A percentile compares a stretch with the other conserved stretches of the same genome.
Conservation (phyloP, 2,113 vertebrate species). For the Microtus pennsylvanicus region DNA sequence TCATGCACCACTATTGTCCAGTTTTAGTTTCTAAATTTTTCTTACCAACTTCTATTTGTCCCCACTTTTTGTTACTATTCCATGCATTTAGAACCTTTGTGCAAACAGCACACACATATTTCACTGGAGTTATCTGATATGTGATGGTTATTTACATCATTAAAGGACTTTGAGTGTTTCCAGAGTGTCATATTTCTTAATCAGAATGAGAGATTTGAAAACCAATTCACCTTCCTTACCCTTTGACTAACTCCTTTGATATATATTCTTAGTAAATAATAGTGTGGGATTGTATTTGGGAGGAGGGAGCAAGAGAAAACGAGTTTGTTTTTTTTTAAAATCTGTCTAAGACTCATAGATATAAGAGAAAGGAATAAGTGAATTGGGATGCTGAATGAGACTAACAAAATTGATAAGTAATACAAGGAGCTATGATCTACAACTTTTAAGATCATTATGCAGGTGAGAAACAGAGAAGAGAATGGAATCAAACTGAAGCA, state of each 20-base stretch:
- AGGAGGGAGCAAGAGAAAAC: background rate
- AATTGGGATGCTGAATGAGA: background rate
- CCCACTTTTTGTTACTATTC: background rate
- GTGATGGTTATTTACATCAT: background rate
- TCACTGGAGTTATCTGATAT: background rate
- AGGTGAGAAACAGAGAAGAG: background rate
- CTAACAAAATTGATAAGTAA: background rate
- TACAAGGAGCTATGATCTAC: background rate
- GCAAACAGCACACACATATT: background rate
- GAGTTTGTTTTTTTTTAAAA: background rate
- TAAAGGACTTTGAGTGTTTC: background rate
- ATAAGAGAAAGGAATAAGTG: background rate
- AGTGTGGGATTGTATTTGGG: background rate
- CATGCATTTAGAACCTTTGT: background rate
- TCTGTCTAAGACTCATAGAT: background rate
- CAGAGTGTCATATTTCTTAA: background rate
- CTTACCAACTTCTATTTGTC: background rate
- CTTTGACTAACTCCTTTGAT: slow-evolving; percentile 34
- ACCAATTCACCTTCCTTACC: background rate
- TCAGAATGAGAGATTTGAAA: slow-evolving; percentile 43
- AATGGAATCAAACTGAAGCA: background rate
- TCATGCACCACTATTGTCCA: background rate
- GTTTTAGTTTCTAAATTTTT: background rate
- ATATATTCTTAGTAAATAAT: background rate
- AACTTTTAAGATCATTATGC: background rate